Base-by-base conservation (phyloP, 53 echinoderm and acorn worm genomes). In the Mesocentrotus franciscanus region DNA sequence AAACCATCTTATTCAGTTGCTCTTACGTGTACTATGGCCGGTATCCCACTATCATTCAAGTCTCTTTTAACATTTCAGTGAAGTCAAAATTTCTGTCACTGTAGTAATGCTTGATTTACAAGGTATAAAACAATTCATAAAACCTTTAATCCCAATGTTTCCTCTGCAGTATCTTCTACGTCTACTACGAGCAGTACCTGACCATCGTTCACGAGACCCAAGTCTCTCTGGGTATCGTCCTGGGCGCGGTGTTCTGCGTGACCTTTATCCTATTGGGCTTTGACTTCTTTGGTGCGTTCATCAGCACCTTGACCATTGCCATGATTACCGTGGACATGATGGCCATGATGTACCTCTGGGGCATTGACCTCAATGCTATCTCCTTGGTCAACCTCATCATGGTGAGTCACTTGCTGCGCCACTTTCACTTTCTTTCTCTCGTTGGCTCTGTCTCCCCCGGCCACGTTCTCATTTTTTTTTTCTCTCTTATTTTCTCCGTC, bases 181-280 rank as follows among this genome's bases (percentile, higher is more conserved):
- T 99, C 29, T 99, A 95, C 93, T 99, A 98, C 71, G 99, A 99
- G 96, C 99, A 99, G 95, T 99, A 99, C 93, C 95, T 97, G 71
- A 97, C 97, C 85, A 99, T 99, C 76, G 96, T 92, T 1, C 78
- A 93, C 2, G 96, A 97, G 85, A 94, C 98, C 39, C 90, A 92
- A 8, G 92, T 96, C 93, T 97, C 97, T 61, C 97, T 99, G 3
- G 94, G 94, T 83, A 97, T 99, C 76, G 97, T 95, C 49, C 83
- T 98, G 24, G 98, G 81, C 2, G 96, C 99, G 36, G 96, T 99
- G 94, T 99, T 99, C 93, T 17, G 96, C 76, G 97, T 99, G 83
- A 98, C 98, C 60, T 98, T 99, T 64, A 79, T 97, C 62, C 96
- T 97, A 8, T 95, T 99, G 36, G 99, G 96, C 12, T 97, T 98